Evolutionary conservation across 2,113 vertebrate species (phyloP), one percentile per base, ranked within the genome.

Genomic region (Meriones unguiculatus): DNA sequence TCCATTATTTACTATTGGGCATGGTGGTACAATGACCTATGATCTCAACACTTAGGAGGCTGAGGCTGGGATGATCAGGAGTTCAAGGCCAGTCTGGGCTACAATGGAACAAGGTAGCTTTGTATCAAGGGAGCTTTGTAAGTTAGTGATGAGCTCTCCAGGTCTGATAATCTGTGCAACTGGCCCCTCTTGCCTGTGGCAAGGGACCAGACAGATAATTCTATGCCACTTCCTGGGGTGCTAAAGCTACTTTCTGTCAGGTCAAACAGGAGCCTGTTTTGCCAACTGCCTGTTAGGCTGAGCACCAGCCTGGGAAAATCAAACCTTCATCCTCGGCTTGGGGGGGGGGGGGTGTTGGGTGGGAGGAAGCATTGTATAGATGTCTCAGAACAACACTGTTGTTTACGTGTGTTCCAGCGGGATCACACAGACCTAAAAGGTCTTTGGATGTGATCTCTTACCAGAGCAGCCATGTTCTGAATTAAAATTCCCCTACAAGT

Each of bases 111-210:
- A 30, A 14, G 46, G 46, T 46, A 46, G 46, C 46, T 46, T 46
- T 46, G 4, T 41, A 38, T 41, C 57, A 64, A 64, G 7, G n/a
- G 22, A 84, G 52, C 20, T 52, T 96, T 93, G 52, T 54, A 80
- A 89, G 90, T 95, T 81, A 85, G 62, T 82, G 84, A 88, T 38
- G 17, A 89, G 86, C 54, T 94, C 80, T 89, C 69, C n/a, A 69
- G 93, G 65, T 50, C 67, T 72, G 88, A 41, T 87, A 65, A 88
- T n/a, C 52, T 69, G 57, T 72, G 65, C 22, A 80, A 10, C n/a
- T 46, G 82, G 64, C 35, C 54, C 72, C 9, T 2, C 32, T 93
- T 35, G 41, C 6, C 35, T 87, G 73, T 87, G 80, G 25, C 32
- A 72, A 85, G 73, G 72, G 73, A 50, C 22, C 17, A 95, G 52